These are phyloP conservation scores for Coendou prehensilis DNA, from an alignment of 2,797 vertebrate genomes.

Conservation along the genomic window DNA sequence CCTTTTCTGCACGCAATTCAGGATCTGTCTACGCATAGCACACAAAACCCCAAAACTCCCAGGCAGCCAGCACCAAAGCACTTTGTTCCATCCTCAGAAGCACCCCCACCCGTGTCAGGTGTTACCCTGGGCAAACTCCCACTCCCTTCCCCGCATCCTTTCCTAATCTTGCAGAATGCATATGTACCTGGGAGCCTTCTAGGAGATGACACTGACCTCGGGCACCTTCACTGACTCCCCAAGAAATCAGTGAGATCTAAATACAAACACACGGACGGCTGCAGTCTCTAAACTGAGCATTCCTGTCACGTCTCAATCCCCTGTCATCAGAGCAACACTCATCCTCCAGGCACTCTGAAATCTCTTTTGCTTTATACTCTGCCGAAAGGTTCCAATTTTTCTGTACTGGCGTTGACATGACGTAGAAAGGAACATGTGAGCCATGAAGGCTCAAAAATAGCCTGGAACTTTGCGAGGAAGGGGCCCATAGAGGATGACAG, in stretches of 20 bases:
- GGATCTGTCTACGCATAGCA: neutral
- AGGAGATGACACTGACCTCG: neutral
- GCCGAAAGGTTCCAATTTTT: conserved; percentile 74
- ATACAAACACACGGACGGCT: conserved; percentile 11
- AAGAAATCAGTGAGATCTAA: neutral
- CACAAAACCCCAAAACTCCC: neutral
- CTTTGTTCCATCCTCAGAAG: neutral
- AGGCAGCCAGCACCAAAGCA: neutral
- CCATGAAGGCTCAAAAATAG: conserved; percentile 82
- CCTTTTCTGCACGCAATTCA: accelerated
- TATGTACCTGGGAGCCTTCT: neutral
- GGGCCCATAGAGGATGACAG: conserved; percentile 80
- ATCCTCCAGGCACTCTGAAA: conserved; percentile 78
- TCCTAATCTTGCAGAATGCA: neutral
- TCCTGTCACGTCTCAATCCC: conserved; percentile 59
- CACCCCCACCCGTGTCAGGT: neutral
- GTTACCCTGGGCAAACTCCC: neutral
- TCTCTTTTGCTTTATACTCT: conserved; percentile 71
- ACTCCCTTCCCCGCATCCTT: neutral
- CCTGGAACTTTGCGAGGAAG: conserved; percentile 83
- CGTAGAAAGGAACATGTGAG: conserved; percentile 77
- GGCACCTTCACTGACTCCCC: conserved; percentile 27
- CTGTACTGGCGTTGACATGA: conserved; percentile 74
- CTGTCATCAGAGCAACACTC: conserved; percentile 69
- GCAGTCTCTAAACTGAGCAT: neutral